A percentile compares a stretch with the other conserved stretches of the same genome.
Evolutionary conservation across 2,113 vertebrate species (phyloP).

Genomic region (Rhabdomys dilectus): DNA sequence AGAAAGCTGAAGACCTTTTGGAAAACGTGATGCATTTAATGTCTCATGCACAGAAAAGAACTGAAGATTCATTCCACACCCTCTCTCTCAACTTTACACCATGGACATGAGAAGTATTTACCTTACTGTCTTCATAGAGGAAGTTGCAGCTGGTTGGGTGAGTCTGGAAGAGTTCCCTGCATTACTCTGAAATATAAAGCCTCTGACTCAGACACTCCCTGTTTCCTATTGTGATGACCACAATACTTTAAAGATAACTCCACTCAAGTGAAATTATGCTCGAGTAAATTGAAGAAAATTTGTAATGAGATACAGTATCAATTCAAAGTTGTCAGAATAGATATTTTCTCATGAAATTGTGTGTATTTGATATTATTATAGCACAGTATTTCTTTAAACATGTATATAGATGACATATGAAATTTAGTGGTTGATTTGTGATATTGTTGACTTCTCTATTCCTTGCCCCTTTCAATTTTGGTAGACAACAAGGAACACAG

Average conservation of each 20-base stretch:
- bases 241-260: constrained; percentile 57
- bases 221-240: constrained; percentile 58
- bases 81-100: not conserved
- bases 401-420: accelerated
- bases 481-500: not conserved
- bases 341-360: not conserved
- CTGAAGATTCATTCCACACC: not conserved
- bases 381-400: not conserved
- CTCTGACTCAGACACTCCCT: constrained; percentile 82
- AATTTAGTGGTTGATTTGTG: not conserved
- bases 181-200: constrained; percentile 80
- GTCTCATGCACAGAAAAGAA: not conserved
- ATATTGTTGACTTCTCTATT: not conserved
- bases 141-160: constrained; percentile 77
- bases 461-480: not conserved
- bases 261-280: constrained; percentile 20
- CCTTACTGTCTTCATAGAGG: constrained; percentile 83
- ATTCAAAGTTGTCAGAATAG: not conserved
- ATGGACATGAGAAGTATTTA: constrained; percentile 64
- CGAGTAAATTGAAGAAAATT: not conserved
- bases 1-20: not conserved
- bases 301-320: not conserved
- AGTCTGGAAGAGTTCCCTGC: constrained; percentile 71
- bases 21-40: not conserved
- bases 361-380: not conserved